Evolutionary conservation across 2,113 vertebrate genomes (phyloP), one percentile per base, ranked within the genome.

Genomic region (Leucopsar rothschildi): DNA sequence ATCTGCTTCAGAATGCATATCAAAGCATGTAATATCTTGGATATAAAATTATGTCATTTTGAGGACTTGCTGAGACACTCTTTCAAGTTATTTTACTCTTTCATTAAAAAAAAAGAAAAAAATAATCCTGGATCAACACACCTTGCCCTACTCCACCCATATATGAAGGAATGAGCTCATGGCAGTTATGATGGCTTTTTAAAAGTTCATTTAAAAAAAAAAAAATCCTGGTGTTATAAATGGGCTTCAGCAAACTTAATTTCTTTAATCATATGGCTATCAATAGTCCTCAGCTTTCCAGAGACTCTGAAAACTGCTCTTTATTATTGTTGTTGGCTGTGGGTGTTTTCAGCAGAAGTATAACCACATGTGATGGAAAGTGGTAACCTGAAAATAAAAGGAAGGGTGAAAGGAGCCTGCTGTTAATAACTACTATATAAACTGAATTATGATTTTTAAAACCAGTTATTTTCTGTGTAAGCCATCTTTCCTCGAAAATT

Each of bases 1-100:
- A 87, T 96, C 86, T 95, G 93, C 40, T 93, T 93, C 65, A 85
- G 66, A 95, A 85, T 77, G 40, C 39, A 82, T 79, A 85, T 82
- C 66, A 69, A 89, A 92, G 28, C 3, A 0, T 84, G 37, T 72
- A 84, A 75, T 59, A 47, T 40, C 37, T 92, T 84, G 61, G 47
- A 76, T 83, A 87, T 52, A 88, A 78, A 93, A 75, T 72, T 19
- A 72, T 39, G 23, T 57, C 14, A 76, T 89, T 72, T 91, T 89
- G 24, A 84, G 69, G 60, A 76, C 45, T 86, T 85, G 57, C n/a
- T 79, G 44, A 87, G 61, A 20, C 64, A 45, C 13, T 20, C 3
- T 79, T 37, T 69, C 5, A 63, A 44, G 22, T 55, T 78, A 68
- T 44, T 90, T 59, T 53, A 33, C 10, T 65, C 8, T 47, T 75